Conservation (phyloP, 2,113 vertebrate genomes). For the Herpetotheres cachinnans region DNA sequence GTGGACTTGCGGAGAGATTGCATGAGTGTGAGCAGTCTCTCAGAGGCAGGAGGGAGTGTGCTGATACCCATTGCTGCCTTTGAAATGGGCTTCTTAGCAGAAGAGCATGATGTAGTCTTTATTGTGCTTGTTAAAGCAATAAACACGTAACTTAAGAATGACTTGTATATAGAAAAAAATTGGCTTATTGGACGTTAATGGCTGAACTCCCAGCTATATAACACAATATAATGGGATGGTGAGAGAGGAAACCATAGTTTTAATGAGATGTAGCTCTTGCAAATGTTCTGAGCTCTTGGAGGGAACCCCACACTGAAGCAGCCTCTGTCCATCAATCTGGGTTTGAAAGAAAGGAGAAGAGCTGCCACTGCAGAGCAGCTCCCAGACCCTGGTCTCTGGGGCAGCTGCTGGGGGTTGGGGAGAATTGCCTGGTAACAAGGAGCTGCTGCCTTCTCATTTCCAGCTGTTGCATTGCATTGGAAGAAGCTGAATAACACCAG, state of each 20-base stretch:
- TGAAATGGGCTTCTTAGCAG: background rate
- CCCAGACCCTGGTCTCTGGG: background rate
- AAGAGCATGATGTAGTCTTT: background rate
- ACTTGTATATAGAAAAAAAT: background rate
- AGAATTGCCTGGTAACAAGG: constrained; percentile 9
- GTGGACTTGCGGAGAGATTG: background rate
- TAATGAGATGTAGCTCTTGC: background rate
- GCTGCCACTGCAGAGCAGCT: background rate
- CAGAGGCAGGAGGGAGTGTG: background rate
- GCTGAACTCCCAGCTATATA: background rate
- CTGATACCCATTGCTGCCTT: background rate
- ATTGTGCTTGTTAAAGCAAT: background rate
- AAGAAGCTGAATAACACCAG: background rate
- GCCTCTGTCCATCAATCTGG: rapidly evolving
- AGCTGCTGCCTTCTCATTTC: background rate
- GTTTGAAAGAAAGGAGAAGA: background rate
- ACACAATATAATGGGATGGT: too few relatives aligned
- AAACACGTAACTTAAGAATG: background rate
- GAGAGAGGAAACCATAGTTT: background rate
- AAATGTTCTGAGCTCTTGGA: background rate
- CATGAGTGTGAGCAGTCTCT: background rate
- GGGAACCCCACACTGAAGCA: background rate
- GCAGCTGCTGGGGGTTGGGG: background rate
- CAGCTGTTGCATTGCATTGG: background rate
- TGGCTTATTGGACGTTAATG: background rate